Evolutionary conservation across 2,888 invertebrate genomes (phyloP), one percentile per base, ranked within the genome.

Genomic region (Caenorhabditis sp.): DNA sequence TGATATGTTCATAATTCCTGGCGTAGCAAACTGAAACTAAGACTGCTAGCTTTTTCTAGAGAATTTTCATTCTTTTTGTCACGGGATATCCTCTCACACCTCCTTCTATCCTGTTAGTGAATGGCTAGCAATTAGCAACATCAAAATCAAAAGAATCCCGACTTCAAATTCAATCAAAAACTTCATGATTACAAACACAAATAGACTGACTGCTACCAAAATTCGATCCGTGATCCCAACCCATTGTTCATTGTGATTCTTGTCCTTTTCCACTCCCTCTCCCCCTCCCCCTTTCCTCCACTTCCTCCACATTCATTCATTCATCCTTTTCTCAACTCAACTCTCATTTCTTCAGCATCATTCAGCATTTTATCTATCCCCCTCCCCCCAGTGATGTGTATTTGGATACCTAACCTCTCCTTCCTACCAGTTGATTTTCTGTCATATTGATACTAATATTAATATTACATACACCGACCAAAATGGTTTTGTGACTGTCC

Each of bases 1-100:
- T 76, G 76, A 76, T 76, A 76, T 76, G 61, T 76, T 76, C 76
- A 76, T 76, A 76, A 76, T 76, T 76, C 61, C 32, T 55, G 55
- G 56, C 64, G 58, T 74, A 67, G 67, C 51, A 44, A 53, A 44
- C 40, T 22, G 8, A 64, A 32, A 28, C 32, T 9, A 62, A 32
- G 20, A 22, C 64, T 64, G 65, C 53, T 76, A 76, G 76, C 67
- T 76, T 76, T 76, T 76, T 51, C 74, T 76, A 76, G 53, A 76
- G 20, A 60, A 51, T 67, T 76, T 60, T 65, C 56, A 56, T 61
- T 44, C 32, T 40, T 50, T 40, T 50, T 67, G 13, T 61, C 60
- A 76, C 76, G 76, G 76, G 76, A 67, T 47, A 32, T 15, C 44
- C n/a, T 40, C n/a, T n/a, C n/a, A n/a, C n/a, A 53, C 20, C 20